Evolutionary conservation across 2,797 vertebrate species (phyloP), one percentile per base, ranked within the genome.

Genomic region (Aulostomus chinensis): DNA sequence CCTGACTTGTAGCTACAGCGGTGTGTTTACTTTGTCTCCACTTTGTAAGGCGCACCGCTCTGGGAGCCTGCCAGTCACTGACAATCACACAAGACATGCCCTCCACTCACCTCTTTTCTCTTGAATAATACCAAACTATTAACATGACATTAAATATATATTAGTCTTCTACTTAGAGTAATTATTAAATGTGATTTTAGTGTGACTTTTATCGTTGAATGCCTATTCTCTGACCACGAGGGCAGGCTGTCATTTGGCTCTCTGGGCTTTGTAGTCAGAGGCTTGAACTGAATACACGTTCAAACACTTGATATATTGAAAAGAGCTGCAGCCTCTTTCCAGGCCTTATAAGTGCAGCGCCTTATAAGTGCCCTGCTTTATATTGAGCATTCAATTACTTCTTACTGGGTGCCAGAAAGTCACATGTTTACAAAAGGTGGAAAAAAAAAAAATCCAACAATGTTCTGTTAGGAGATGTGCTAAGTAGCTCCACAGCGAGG

Each of bases 291-390:
- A 59, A 78, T 70, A 43, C 43, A 76, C 61, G 4, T 41, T 39
- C 83, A 65, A 79, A 82, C 68, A 63, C 4, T 29, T 33, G 55
- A 63, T 47, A 26, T 41, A 40, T 84, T 62, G 72, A 85, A 43
- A 29, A 64, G 67, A 73, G 62, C 43, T 33, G 59, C 70, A 49
- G 37, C 46, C 37, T 32, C 61, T 88, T 92, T 92, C 90, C 91
- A 83, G 76, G 58, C 90, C 91, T 83, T 92, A 89, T 91, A 88
- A 85, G 89, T 78, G 68, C 88, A 78, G 33, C 5, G 53, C 71
- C n/a, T n/a, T n/a, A n/a, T n/a, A n/a, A n/a, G n/a, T 53, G 64
- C 77, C 81, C 83, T 76, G 72, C 61, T 63, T 78, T 32, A 8
- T 8, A 33, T 13, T 28, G 7, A 16, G 13, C 28, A 41, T 26